Base-by-base conservation (phyloP, 2,113 vertebrate genomes). In the Rhizomys pruinosus region DNA sequence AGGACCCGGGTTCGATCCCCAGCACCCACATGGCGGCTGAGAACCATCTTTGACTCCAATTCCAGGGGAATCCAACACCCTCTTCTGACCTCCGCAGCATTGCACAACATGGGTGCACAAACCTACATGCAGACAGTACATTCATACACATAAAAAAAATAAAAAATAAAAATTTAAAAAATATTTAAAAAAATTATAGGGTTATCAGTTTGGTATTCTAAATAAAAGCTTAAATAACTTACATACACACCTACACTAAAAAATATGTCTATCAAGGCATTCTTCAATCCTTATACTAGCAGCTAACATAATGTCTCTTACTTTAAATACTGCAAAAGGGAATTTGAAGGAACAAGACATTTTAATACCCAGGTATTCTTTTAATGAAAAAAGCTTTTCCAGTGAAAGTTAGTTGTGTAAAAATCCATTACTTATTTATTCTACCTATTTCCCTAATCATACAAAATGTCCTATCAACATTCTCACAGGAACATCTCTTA, bases 301-400 rank as follows among this genome's bases (percentile, higher is more conserved):
- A 82, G 10, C 68, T 86, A 78, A 47, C 11, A 55, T 72, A 32
- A n/a, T 74, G 90, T 94, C 15, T 93, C 17, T 90, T 29, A n/a
- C 61, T 82, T 37, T 25, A 64, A 61, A 23, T 47, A 88, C 52
- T 71, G 47, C 47, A 82, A 84, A 71, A 3, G n/a, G 66, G 29
- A 5, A 42, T n/a, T 76, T 34, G 15, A 68, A 64, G 61, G 44
- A 91, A 84, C 37, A 80, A 77, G 89, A 4, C 47, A 23, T 90
- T 84, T 90, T 80, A 84, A 34, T 85, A 63, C n/a, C n/a, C 37
- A 73, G 10, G 34, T 73, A 79, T 92, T 87, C 12, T 79, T 90
- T 94, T 87, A 22, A 71, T 82, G 87, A 94, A 59, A 5, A 80
- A 44, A 69, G 68, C 15, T 96, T 92, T 95, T 84, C 66, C 86